phyloP scores from a whole-genome alignment of 2,113 vertebrate species.

The Dasyprocta punctata region DNA sequence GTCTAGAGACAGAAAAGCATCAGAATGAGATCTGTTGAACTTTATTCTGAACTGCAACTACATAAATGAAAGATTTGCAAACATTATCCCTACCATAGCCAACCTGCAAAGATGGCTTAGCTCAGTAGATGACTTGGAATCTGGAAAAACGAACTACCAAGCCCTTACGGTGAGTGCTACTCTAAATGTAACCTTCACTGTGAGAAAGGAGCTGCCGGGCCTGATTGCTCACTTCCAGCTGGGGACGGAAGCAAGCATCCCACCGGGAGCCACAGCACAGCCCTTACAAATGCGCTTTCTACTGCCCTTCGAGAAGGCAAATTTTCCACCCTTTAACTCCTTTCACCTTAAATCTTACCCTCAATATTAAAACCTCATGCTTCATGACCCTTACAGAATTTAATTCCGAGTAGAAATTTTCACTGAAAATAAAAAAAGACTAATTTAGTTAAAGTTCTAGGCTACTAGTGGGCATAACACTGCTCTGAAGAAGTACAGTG shows the following conservation, averaged over 20 bases:
- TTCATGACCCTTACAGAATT: neutral
- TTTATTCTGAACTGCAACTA: constrained; percentile 30
- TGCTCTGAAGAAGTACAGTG: neutral
- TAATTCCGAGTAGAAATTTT: neutral
- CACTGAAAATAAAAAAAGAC: neutral
- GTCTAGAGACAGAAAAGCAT: constrained; percentile 20
- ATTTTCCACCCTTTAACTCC: neutral
- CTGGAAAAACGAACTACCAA: neutral
- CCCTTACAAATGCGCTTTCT: neutral
- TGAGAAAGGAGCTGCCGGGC: neutral
- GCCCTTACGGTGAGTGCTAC: neutral
- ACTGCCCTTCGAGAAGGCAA: neutral
- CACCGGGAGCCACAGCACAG: neutral
- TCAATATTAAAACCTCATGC: neutral
- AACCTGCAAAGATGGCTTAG: neutral
- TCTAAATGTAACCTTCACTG: neutral
- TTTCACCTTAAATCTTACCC: neutral
- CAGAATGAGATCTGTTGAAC: neutral
- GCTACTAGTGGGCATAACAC: too few species aligned
- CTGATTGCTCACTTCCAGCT: neutral
- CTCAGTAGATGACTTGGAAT: neutral
- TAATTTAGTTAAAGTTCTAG: neutral
- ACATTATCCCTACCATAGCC: neutral
- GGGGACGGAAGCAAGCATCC: neutral
- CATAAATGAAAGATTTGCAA: neutral